Percentiles rank a stretch among this genome's conserved stretches.
Conservation (phyloP, 1,140 invertebrate species). For the Neodiprion fabricii region DNA sequence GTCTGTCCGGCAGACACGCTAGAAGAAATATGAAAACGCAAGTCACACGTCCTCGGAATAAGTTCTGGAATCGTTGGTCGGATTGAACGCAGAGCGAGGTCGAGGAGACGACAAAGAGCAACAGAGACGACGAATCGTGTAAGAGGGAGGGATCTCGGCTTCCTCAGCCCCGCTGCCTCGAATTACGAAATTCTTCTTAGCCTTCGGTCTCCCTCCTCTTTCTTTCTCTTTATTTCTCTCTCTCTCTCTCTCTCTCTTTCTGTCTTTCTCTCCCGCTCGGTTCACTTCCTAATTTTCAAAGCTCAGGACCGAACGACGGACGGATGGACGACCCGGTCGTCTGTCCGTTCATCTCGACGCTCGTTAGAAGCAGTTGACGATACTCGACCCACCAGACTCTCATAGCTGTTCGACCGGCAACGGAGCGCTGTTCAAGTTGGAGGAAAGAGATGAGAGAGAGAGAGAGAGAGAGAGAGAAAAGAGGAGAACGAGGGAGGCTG, state of each 20-base stretch:
- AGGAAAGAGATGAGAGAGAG: neutral
- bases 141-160: no score
- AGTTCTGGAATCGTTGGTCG: no score
- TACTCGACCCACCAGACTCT: neutral
- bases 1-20: no score
- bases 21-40: no score
- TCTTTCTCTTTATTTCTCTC: neutral
- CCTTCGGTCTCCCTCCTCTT: neutral
- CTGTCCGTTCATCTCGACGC: neutral
- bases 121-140: no score
- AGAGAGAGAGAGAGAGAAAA: neutral
- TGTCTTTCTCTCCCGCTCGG: neutral
- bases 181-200: neutral
- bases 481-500: neutral
- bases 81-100: no score
- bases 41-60: no score
- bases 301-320: neutral
- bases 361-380: conserved; percentile 4
- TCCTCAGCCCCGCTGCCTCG: neutral
- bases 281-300: conserved; percentile 7
- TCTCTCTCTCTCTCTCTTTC: neutral
- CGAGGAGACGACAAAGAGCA: no score
- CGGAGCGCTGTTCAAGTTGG: neutral
- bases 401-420: no score
- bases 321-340: neutral